These are phyloP conservation scores for Knipowitschia caucasica DNA, from an alignment of 2,797 vertebrate genomes.

Conservation along the genomic window DNA sequence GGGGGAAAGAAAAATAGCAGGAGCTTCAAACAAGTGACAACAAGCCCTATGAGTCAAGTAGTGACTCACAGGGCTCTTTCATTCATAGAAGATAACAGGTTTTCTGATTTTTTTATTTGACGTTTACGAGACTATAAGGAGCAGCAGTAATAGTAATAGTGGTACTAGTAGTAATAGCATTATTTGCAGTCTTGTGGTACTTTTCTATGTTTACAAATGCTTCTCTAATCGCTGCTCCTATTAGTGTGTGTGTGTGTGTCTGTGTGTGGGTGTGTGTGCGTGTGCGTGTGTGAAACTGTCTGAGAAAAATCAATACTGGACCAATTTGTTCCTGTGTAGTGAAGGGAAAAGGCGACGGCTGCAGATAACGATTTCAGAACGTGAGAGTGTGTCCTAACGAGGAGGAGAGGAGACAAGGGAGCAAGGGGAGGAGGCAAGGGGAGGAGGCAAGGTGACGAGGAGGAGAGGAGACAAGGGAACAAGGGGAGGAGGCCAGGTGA, in stretches of 20 bases:
- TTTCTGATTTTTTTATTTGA: no score
- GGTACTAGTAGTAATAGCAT: background rate
- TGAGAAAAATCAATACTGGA: conserved; percentile 2
- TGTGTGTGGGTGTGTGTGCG: background rate
- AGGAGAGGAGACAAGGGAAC: background rate
- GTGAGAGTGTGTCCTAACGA: background rate
- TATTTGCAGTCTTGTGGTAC: background rate
- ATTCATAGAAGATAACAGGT: no score
- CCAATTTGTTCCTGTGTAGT: background rate
- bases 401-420: background rate
- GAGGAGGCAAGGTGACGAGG: background rate
- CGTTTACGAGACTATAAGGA: no score
- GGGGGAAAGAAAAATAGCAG: no score
- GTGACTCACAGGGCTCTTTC: no score
- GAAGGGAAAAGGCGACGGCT: background rate
- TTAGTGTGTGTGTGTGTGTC: background rate
- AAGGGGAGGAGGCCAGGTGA: background rate
- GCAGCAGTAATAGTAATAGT: background rate
- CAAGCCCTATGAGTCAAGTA: no score
- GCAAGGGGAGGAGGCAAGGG: background rate
- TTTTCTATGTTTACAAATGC: background rate
- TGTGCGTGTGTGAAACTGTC: background rate
- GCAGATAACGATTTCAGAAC: background rate
- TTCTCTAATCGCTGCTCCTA: background rate
- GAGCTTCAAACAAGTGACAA: no score